These are phyloP conservation scores for Myripristis murdjan DNA, from an alignment of 2,797 vertebrate species.

Conservation along the genomic window DNA sequence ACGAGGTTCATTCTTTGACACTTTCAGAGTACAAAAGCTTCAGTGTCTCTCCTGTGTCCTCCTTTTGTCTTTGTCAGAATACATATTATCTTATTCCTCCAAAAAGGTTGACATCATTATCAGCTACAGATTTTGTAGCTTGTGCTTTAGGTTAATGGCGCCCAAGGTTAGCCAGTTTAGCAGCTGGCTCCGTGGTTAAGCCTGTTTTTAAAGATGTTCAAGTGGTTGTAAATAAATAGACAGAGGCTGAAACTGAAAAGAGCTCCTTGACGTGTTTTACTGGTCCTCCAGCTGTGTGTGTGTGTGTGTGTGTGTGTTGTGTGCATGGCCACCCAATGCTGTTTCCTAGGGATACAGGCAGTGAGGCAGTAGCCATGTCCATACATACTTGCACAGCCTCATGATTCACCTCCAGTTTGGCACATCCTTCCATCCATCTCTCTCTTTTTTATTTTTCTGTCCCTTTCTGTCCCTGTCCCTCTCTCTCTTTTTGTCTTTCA, in stretches of 20 bases:
- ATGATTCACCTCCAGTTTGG: constrained; percentile 40
- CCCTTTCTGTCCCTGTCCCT: constrained; percentile 17
- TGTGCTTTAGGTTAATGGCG: background rate
- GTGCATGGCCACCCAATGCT: constrained; percentile 45
- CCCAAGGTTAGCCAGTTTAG: background rate
- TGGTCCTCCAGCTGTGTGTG: constrained; percentile 34
- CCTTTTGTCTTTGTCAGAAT: background rate
- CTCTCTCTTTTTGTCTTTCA: background rate
- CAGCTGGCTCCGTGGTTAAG: background rate
- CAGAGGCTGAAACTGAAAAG: constrained; percentile 36
- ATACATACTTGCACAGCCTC: constrained; percentile 24
- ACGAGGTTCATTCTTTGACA: background rate
- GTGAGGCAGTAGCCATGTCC: constrained; percentile 39
- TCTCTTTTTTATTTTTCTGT: constrained; percentile 25
- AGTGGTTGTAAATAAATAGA: constrained; percentile 41
- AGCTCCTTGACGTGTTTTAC: constrained; percentile 31
- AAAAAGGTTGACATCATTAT: background rate
- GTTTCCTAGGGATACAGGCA: constrained; percentile 57
- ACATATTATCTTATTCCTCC: background rate
- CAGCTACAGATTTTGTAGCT: background rate
- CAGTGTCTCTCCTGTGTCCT: background rate
- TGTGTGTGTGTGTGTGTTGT: constrained; percentile 19
- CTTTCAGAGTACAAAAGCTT: too few species aligned
- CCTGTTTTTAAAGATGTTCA: constrained; percentile 31
- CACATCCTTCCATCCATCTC: constrained; percentile 17